These are phyloP conservation scores for Marasmarcha lunaedactyla DNA, from an alignment of 2,888 invertebrate species.

Conservation along the genomic window DNA sequence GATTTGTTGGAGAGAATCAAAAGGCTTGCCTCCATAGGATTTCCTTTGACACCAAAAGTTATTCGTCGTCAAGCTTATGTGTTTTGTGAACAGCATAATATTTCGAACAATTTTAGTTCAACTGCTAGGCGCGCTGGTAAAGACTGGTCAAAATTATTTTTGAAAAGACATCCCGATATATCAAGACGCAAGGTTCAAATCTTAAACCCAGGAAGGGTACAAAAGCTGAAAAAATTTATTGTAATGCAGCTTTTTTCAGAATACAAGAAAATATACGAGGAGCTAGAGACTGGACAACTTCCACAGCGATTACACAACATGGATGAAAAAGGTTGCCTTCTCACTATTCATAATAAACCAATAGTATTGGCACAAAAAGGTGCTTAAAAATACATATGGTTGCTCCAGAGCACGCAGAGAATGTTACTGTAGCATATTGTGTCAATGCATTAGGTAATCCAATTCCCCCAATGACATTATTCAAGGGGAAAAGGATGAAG, in stretches of 20 bases:
- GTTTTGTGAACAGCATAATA: no score
- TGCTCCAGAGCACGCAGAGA: slow-evolving; percentile 25
- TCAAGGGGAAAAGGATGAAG: slow-evolving; percentile 5
- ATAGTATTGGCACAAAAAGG: no score
- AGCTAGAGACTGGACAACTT: slow-evolving; percentile 8
- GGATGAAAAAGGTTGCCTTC: slow-evolving; percentile 12
- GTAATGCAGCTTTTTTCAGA: slow-evolving; percentile 11
- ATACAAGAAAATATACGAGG: slow-evolving; percentile 12
- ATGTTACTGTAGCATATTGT: no score
- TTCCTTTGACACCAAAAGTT: no score
- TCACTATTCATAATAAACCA: slow-evolving; percentile 13
- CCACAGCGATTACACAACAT: slow-evolving; percentile 12
- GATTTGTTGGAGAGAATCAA: slow-evolving; percentile 10
- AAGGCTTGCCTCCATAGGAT: slow-evolving; percentile 10
- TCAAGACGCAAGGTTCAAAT: slow-evolving; percentile 10
- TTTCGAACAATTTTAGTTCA: no score
- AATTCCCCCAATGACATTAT: slow-evolving; percentile 2
- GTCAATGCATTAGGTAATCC: neutral
- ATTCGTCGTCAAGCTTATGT: no score
- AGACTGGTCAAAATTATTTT: no score
- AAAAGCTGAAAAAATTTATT: slow-evolving; percentile 11
- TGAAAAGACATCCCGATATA: no score
- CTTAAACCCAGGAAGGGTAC: slow-evolving; percentile 13
- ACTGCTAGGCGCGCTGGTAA: slow-evolving; percentile 9
- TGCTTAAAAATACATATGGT: no score